Evolutionary conservation across 2,113 vertebrate species (phyloP), one percentile per base, ranked within the genome.

Genomic region (Tachuris rubrigastra): DNA sequence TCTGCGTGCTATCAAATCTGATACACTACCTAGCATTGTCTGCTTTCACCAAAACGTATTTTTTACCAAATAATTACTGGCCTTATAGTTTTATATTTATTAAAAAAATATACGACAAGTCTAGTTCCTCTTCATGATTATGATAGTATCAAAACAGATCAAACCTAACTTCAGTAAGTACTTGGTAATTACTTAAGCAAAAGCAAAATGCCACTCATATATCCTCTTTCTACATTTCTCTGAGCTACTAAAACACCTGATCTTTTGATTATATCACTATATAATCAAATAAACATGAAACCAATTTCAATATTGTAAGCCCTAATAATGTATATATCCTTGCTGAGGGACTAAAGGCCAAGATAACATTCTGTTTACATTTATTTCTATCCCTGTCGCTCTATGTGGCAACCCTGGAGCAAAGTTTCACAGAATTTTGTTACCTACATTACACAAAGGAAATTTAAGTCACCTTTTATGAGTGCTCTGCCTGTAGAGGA

Each of bases 381-480:
- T 92, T 95, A 58, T 39, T 93, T 75, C 42, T 49, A 76, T 56
- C 60, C 71, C 60, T 87, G 17, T 50, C 53, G 69, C 42, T 86
- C 42, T 85, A 23, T 67, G 44, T 52, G 56, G 50, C 86, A 89
- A 89, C 12, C 90, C 81, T 92, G 96, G 96, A 92, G 66, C 56
- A 97, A 91, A 82, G 67, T 42, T 83, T 92, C 67, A 81, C 41
- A 87, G 83, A 50, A 92, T 84, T 95, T 89, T 86, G 84, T 52
- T 41, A 78, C 25, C 23, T 82, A 92, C 8, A 20, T 69, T 67
- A 69, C 56, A 91, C 76, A 37, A 85, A 90, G 86, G 83, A 96
- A 92, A 68, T 35, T 71, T 63, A 85, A 97, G 63, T 91, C 89
- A 94, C 41, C 46, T 85, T 93, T 95, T 90, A 94, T 23, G 72